A percentile compares a stretch with the other conserved stretches of the same genome.
Evolutionary conservation across 2,888 invertebrate species (phyloP).

Genomic region (Vandiemenella viatica): DNA sequence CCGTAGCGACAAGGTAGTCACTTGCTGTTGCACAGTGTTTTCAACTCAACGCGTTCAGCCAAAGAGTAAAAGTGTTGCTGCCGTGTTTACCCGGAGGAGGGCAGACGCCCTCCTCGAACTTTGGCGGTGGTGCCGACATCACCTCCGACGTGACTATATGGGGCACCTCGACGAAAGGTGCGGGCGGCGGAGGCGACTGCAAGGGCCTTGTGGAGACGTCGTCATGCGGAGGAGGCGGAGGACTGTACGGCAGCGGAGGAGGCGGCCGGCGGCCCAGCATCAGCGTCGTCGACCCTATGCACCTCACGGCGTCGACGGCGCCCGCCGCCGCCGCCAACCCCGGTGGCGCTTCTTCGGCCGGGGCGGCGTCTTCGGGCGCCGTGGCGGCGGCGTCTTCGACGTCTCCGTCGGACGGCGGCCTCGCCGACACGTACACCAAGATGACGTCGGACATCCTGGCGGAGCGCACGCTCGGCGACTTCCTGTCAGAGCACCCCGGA

Average conservation of each 20-base stretch:
- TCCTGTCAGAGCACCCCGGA: conserved; percentile 78
- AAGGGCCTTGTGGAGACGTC: conserved; percentile 4
- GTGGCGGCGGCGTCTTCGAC: conserved; percentile 22
- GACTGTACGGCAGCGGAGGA: conserved; percentile 3
- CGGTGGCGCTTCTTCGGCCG: conserved; percentile 28
- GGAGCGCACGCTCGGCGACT: conserved; percentile 72
- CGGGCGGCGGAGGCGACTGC: conserved; percentile 5
- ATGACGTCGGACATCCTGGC: conserved; percentile 83
- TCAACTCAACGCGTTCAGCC: not conserved
- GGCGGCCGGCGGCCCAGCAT: conserved; percentile 5
- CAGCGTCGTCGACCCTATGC: conserved; percentile 24
- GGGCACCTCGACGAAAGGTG: conserved; percentile 11
- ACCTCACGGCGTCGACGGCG: conserved; percentile 34
- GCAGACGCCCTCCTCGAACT: conserved; percentile 1
- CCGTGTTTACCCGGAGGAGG: not conserved
- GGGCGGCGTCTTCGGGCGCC: conserved; percentile 27
- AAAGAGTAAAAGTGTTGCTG: not conserved
- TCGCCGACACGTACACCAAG: conserved; percentile 73
- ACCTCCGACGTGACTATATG: conserved; percentile 18
- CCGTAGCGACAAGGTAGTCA: not conserved
- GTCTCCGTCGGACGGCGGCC: conserved; percentile 45
- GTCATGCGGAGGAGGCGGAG: conserved; percentile 4
- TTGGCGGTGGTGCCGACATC: conserved; percentile 12
- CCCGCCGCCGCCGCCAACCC: conserved; percentile 25
- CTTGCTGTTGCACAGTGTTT: not conserved